Percentiles rank a stretch among this genome's conserved stretches.
phyloP scores from a whole-genome alignment of 2,888 invertebrate genomes.

The Chrysolina oricalcia region DNA sequence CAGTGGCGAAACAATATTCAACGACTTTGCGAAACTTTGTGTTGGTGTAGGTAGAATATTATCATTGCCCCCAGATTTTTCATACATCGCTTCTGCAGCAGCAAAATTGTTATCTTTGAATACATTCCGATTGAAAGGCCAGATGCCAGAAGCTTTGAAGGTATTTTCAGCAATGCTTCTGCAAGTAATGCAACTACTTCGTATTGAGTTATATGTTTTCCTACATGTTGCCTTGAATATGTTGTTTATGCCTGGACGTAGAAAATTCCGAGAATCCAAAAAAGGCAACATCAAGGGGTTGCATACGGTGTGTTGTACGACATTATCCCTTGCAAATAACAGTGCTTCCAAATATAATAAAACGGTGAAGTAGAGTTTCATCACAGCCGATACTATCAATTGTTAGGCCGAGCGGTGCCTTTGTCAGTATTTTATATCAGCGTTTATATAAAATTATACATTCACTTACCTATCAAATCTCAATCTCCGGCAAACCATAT shows the following conservation, averaged over 20 bases:
- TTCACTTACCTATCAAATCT: no score
- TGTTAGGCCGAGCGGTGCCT: no score
- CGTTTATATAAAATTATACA: no score
- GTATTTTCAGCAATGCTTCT: constrained; percentile 28
- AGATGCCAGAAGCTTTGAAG: constrained; percentile 20
- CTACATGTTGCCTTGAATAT: no score
- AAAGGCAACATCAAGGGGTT: not conserved
- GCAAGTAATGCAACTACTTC: not conserved
- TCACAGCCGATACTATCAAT: no score
- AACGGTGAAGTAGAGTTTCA: no score
- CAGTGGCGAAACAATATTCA: not conserved
- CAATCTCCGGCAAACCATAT: no score
- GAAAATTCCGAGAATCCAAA: not conserved
- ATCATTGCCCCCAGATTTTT: constrained; percentile 3
- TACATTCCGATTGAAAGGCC: constrained; percentile 17
- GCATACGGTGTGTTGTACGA: not conserved
- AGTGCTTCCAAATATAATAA: not conserved
- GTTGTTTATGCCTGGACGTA: no score
- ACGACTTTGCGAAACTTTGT: not conserved
- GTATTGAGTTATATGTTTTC: no score
- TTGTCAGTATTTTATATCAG: no score
- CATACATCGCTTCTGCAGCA: constrained; percentile 14
- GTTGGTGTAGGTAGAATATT: not conserved
- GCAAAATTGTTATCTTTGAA: constrained; percentile 25
- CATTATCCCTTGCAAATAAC: not conserved